A percentile compares a stretch with the other conserved stretches of the same genome.
These are phyloP conservation scores for Lycaon pictus DNA, from an alignment of 2,113 vertebrate genomes.

Conservation along the genomic window DNA sequence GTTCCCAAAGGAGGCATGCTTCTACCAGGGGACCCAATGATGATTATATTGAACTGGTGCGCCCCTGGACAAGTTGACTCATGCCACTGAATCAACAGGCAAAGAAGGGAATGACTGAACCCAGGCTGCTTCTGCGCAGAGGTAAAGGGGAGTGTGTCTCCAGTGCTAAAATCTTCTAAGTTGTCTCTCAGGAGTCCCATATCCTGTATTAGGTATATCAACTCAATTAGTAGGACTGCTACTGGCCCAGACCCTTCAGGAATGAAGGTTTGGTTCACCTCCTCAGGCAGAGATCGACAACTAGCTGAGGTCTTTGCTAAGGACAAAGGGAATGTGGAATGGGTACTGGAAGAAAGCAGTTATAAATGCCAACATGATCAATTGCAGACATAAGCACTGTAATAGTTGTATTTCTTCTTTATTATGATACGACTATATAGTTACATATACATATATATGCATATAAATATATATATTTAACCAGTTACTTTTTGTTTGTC, in stretches of 20 bases:
- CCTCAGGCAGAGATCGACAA: neutral
- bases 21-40: neutral
- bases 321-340: neutral
- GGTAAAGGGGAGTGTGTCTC: neutral
- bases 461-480: neutral
- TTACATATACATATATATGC: neutral
- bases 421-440: neutral
- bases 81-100: neutral
- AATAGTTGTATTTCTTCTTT: neutral
- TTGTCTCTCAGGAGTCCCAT: neutral
- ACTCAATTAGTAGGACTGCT: neutral
- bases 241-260: neutral
- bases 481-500: constrained; percentile 37
- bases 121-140: neutral
- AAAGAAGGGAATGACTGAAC: neutral
- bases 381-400: neutral
- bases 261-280: neutral
- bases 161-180: neutral
- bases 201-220: neutral
- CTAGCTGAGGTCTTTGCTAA: neutral
- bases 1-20: neutral
- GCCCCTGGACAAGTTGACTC: neutral
- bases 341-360: neutral
- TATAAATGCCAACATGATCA: neutral
- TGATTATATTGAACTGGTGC: neutral